Conservation (phyloP, 2,113 vertebrate genomes). For the Calonectris borealis region DNA sequence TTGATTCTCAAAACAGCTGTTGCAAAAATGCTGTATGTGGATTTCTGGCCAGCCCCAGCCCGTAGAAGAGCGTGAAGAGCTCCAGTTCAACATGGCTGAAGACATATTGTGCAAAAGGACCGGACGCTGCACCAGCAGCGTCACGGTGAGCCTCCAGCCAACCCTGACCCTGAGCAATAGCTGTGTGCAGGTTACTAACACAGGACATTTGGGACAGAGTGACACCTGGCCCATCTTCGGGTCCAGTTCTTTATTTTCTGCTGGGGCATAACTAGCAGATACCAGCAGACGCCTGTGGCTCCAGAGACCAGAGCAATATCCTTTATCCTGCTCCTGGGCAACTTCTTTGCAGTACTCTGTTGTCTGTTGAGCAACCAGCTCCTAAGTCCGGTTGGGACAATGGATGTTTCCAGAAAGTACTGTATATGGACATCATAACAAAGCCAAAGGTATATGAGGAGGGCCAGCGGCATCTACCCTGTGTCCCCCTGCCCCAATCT, state of each 20-base stretch:
- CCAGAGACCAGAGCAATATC: not conserved
- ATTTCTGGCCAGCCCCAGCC: not conserved
- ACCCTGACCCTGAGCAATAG: not conserved
- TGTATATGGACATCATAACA: not conserved
- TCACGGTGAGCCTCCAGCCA: not conserved
- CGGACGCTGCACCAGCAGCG: fast-evolving
- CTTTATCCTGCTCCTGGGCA: not conserved
- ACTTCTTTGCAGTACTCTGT: not conserved
- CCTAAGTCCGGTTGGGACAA: fast-evolving
- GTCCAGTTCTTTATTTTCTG: not conserved
- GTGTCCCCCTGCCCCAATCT: not conserved
- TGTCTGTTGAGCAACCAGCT: not conserved
- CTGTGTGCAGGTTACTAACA: not conserved
- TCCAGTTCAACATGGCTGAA: not conserved
- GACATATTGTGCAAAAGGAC: not conserved
- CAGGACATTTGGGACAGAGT: not conserved
- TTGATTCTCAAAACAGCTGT: not conserved
- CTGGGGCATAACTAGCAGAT: not conserved
- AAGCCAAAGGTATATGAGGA: not conserved
- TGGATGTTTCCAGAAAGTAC: not conserved
- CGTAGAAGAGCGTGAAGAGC: not conserved
- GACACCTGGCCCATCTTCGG: fast-evolving
- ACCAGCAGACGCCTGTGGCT: not conserved
- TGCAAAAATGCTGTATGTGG: not conserved
- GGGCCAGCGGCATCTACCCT: not conserved